Conservation (phyloP, 2,888 invertebrate species). For the Phasia obesa region DNA sequence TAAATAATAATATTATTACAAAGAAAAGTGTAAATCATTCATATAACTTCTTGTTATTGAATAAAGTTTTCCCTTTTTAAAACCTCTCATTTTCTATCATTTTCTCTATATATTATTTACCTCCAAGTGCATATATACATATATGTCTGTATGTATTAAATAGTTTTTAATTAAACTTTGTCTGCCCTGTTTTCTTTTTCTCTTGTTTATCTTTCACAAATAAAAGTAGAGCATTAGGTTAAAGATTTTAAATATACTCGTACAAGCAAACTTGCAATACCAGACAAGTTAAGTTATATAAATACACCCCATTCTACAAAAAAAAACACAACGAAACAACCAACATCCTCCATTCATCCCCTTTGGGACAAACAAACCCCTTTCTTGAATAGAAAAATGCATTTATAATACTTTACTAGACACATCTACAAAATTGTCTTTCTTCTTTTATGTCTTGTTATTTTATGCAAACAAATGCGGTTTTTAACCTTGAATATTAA, state of each 20-base stretch:
- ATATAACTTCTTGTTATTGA: too few relatives aligned
- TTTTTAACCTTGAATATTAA: constrained; percentile 65
- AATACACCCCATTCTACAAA: constrained; percentile 34
- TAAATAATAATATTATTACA: too few relatives aligned
- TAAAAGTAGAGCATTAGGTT: constrained; percentile 68
- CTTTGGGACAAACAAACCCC: background rate
- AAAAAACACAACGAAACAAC: background rate
- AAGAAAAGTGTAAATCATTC: too few relatives aligned
- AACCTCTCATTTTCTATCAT: background rate
- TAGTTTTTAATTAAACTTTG: constrained; percentile 57
- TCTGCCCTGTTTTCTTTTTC: constrained; percentile 31
- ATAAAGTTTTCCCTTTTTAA: background rate
- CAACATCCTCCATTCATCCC: constrained; percentile 18
- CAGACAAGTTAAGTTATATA: constrained; percentile 47
- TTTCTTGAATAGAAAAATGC: constrained; percentile 22
- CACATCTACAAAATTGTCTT: constrained; percentile 44
- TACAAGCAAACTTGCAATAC: constrained; percentile 39
- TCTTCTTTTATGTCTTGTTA: constrained; percentile 63
- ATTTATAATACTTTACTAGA: constrained; percentile 31
- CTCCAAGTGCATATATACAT: background rate
- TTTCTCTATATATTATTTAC: constrained; percentile 15
- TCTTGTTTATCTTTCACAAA: constrained; percentile 28
- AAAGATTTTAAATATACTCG: constrained; percentile 55
- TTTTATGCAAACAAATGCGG: constrained; percentile 69
- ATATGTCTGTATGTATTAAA: constrained; percentile 10